A percentile compares a stretch with the other conserved stretches of the same genome.
Conservation (phyloP, 2,797 vertebrate genomes). For the Hoplostethus atlanticus region DNA sequence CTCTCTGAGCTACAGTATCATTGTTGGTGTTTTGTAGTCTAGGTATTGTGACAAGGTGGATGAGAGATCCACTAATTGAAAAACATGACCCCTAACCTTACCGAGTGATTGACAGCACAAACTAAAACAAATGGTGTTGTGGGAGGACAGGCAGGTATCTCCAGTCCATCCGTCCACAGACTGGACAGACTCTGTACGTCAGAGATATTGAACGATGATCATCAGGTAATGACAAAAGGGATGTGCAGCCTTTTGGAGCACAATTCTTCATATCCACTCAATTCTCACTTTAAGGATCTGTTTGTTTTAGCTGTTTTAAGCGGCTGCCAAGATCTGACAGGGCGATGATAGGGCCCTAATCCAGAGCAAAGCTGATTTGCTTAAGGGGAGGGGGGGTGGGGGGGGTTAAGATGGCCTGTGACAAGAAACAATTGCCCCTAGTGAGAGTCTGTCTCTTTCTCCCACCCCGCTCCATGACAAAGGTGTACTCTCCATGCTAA, state of each 20-base stretch:
- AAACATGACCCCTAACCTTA: no score
- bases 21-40: neutral
- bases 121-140: no score
- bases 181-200: conserved; percentile 2
- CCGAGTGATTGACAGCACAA: no score
- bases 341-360: conserved; percentile 79
- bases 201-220: conserved; percentile 36
- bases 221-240: conserved; percentile 34
- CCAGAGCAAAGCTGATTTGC: conserved; percentile 83
- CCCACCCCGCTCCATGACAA: conserved; percentile 81
- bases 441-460: conserved; percentile 77
- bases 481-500: conserved; percentile 84
- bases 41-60: no score
- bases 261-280: conserved; percentile 33
- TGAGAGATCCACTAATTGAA: no score
- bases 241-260: neutral
- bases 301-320: conserved; percentile 76
- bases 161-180: neutral
- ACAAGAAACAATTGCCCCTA: conserved; percentile 83
- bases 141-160: conserved; percentile 10
- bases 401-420: conserved; percentile 72
- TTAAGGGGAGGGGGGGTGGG: conserved; percentile 53
- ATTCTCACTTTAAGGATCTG: conserved; percentile 65
- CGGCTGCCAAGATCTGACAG: conserved; percentile 71
- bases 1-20: neutral